Percentiles rank a stretch among this genome's conserved stretches.
Conservation (phyloP, 2,888 invertebrate genomes). For the Parnassius glacialis region DNA sequence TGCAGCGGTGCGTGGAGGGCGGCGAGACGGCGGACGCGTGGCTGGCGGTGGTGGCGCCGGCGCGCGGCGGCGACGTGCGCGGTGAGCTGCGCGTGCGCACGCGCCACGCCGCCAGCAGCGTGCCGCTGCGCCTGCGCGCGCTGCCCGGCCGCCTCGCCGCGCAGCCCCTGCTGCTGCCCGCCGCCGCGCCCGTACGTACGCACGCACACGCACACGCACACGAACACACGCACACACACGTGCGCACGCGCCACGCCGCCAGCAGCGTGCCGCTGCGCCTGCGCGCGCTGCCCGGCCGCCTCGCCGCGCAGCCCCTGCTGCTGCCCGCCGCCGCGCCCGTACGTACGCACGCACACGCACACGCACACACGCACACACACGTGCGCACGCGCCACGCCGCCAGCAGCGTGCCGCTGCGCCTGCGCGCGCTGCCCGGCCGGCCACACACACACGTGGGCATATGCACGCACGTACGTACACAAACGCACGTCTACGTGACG, state of each 20-base stretch:
- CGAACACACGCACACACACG: constrained; percentile 31
- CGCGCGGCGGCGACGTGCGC: constrained; percentile 39
- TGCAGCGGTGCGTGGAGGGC: constrained; percentile 26
- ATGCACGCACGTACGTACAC: constrained; percentile 36
- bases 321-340: constrained; percentile 42
- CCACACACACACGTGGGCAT: no score
- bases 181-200: constrained; percentile 41
- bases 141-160: neutral
- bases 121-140: constrained; percentile 18
- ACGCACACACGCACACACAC: constrained; percentile 28
- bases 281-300: constrained; percentile 7
- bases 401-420: constrained; percentile 2
- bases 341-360: constrained; percentile 10
- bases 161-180: constrained; percentile 23
- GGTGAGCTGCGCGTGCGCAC: constrained; percentile 38
- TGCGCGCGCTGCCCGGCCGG: constrained; percentile 7
- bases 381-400: constrained; percentile 38
- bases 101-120: constrained; percentile 29
- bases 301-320: no score
- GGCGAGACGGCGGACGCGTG: constrained; percentile 33
- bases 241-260: constrained; percentile 37
- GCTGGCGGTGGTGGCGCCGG: constrained; percentile 49
- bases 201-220: constrained; percentile 31
- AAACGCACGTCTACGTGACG: no score
- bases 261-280: constrained; percentile 3